Evolutionary conservation across 2,888 invertebrate genomes (phyloP), one percentile per base, ranked within the genome.

Genomic region (Thalpophila matura): DNA sequence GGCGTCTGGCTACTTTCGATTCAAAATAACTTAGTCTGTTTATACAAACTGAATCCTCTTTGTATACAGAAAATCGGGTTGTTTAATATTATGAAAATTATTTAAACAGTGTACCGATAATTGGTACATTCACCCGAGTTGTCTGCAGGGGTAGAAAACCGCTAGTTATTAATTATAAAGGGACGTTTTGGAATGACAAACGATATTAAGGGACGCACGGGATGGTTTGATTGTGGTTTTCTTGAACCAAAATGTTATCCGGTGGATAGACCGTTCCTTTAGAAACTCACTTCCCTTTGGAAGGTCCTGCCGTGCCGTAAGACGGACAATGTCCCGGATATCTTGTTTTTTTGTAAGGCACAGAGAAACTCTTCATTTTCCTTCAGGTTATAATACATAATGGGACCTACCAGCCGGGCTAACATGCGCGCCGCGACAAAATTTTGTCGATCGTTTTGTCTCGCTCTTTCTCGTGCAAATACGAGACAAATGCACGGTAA

Each of bases 1-100:
- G 20, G 40, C 20, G 35, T 68, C 74, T 74, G 74, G 74, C 35
- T 74, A 59, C 43, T 74, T 61, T 74, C 63, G 33, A 24, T 60
- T 57, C 12, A 51, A 68, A 74, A 68, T 74, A 77, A 58, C 68
- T 9, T 43, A 59, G 14, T 29, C 1, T 74, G 55, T 63, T 67
- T 67, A 62, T 31, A 73, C 22, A 58, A 31, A 24, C 27, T 31
- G n/a, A 35, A 57, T 56, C 10, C 20, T 31, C 47, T 20, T 49
- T 49, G 29, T 62, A 20, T 35, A 63, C 51, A 51, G 45, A 71
- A 63, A 35, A 51, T 22, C 16, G 26, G 33, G 9, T 40, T 61
- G 61, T 69, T 60, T 43, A 42, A 57, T 42, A 56, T 35, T 50
- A 22, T 16, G 47, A 56, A 56, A 53, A 53, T 56, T 22, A 47